phyloP scores from a whole-genome alignment of 2,888 invertebrate genomes.

The Lasioglossum marginatum region DNA sequence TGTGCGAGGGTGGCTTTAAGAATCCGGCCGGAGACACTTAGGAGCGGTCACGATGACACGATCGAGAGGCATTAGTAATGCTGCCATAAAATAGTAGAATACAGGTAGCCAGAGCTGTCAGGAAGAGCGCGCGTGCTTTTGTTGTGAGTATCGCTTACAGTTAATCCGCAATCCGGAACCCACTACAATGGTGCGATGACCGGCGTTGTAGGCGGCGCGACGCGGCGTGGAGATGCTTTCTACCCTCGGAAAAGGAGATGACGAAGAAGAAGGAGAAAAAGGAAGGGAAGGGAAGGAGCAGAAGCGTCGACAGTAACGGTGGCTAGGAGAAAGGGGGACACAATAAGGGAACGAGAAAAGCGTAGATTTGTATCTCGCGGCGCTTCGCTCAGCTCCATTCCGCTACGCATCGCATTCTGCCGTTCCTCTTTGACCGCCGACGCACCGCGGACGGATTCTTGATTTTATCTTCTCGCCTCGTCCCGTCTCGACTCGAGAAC shows the following conservation, averaged over 20 bases:
- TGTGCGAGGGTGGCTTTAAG: not conserved
- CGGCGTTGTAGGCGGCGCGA: conserved; percentile 44
- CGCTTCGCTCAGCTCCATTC: conserved; percentile 28
- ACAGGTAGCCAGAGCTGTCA: conserved; percentile 56
- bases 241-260: not conserved
- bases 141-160: conserved; percentile 79
- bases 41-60: conserved; percentile 28
- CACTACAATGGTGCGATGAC: conserved; percentile 71
- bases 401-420: conserved; percentile 20
- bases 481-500: conserved; percentile 64
- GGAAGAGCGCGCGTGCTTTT: conserved; percentile 64
- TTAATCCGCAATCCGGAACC: conserved; percentile 76
- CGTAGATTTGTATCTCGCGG: conserved; percentile 60
- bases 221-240: conserved; percentile 14
- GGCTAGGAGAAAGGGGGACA: conserved; percentile 28
- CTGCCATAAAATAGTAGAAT: conserved; percentile 40
- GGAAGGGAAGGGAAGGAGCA: not conserved
- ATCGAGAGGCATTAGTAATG: conserved; percentile 32
- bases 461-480: conserved; percentile 65
- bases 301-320: conserved; percentile 52
- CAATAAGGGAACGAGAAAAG: conserved; percentile 48
- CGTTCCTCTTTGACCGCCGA: conserved; percentile 60
- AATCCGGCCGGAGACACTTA: not conserved
- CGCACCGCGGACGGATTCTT: conserved; percentile 60
- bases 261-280: conserved; percentile 21